Base-by-base conservation (phyloP, 2,888 invertebrate genomes). In the Chloromyia formosa region DNA sequence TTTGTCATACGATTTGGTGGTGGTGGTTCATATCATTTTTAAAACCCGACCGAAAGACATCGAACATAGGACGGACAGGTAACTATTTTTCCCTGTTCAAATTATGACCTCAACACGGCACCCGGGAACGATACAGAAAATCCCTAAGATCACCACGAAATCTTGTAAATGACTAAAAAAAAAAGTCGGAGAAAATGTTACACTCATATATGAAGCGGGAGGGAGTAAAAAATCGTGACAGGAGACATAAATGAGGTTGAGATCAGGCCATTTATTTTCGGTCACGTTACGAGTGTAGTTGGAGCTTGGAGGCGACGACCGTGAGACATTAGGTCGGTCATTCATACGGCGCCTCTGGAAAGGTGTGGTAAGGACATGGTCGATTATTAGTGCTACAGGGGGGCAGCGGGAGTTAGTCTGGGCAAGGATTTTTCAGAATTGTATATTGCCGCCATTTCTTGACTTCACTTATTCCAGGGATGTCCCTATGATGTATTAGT, bases 191-290 rank as follows among this genome's bases (percentile, higher is more conserved):
- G 40, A 35, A 56, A 71, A 71, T 54, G 27, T 20, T 4, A 22
- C 20, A 5, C 66, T 9, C 54, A 69, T 69, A 54, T 45, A 69
- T 69, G 54, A 16, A 2, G 27, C 7, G 27, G 27, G 27, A 35
- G 27, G 7, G 27, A 35, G 27, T 35, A 68, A 73, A 74, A 74
- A 62, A 62, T 74, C 74, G 74, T 74, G 74, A 74, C 74, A 74
- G 54, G 74, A 74, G 74, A 74, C 74, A 74, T 64, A 74, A 74
- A 74, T 74, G 74, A 74, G 74, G 40, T 64, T 12, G 54, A 40
- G 56, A 71, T 71, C 58, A 35, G 27, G 16, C 56, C 56, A 71
- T 71, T 71, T 71, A 71, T 71, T 66, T 58, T 23, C 42, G 58
- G 71, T 56, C 71, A 71, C 71, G 58, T 71, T 71, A 23, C n/a